Percentiles rank a stretch among this genome's conserved stretches.
Conservation (phyloP, 1,140 invertebrate genomes). For the Reticulitermes speratus region DNA sequence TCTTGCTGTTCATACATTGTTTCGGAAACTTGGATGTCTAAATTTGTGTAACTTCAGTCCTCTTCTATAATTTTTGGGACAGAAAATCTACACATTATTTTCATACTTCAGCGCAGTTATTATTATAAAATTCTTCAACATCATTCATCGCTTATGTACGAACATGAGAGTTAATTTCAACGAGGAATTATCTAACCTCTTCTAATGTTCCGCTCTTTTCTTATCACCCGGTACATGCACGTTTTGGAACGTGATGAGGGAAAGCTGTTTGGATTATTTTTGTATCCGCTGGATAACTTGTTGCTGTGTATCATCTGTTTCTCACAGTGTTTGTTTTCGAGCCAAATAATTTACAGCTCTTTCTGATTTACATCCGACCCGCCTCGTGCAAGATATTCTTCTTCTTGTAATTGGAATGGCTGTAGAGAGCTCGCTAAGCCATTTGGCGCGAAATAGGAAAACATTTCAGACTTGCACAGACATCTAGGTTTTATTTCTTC, state of each 20-base stretch:
- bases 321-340: not conserved
- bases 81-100: too few species aligned
- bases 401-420: not conserved
- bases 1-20: too few species aligned
- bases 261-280: not conserved
- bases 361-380: not conserved
- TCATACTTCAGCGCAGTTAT: too few species aligned
- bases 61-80: too few species aligned
- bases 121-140: too few species aligned
- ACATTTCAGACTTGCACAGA: too few species aligned
- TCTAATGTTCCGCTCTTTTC: not conserved
- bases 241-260: not conserved
- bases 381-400: not conserved
- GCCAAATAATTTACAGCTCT: not conserved
- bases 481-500: too few species aligned
- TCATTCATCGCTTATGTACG: too few species aligned
- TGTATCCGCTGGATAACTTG: slow-evolving; percentile 5
- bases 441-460: not conserved
- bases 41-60: too few species aligned
- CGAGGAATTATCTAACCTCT: too few species aligned
- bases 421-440: not conserved
- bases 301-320: not conserved
- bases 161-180: too few species aligned
- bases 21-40: too few species aligned
- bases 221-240: not conserved